Base-by-base conservation (phyloP, 2,113 vertebrate species). In the Oryzias celebensis region DNA sequence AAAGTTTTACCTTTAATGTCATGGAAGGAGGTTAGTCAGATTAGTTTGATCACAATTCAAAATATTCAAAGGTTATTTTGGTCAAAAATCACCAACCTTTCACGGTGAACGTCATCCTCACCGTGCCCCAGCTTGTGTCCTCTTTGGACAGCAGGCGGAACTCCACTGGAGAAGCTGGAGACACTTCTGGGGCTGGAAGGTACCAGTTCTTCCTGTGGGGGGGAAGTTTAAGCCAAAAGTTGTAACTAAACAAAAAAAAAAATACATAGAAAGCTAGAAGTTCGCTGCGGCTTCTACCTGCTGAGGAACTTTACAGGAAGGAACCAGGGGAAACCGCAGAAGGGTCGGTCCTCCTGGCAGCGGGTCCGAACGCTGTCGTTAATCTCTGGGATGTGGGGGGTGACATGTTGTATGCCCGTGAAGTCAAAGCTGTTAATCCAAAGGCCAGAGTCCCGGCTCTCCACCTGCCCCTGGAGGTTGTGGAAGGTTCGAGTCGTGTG, bases 391-490 rank as follows among this genome's bases (percentile, higher is more conserved):
- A 98, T 54, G 58, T 92, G 80, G 7, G 95, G 94, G 1, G 94
- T 94, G 88, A 99, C 12, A 68, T 98, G 92, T 72, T 93, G 92
- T 65, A 99, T 93, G 56, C 91, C 95, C 1, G 91, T 95, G 81
- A 94, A 99, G 85, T 98, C 96, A 67, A 98, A 96, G 52, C 94
- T 95, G 91, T 96, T 98, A 72, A 98, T 93, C 96, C 97, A 99
- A 63, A 98, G 90, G 31, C 96, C 96, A 4, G 97, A 96, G 86
- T 99, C 96, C 41, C 46, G 89, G 80, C 93, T 93, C 82, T 93
- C 84, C 76, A 96, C 71, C 14, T 90, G 91, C 48, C 96, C 96
- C 58, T 92, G 85, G 66, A 97, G 72, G 24, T 89, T 90, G 79
- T 95, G 94, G 84, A 98, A 96, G 17, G 91, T 93, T 77, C 97